Base-by-base conservation (phyloP, 2,888 invertebrate species). In the Heliothis peltigera region DNA sequence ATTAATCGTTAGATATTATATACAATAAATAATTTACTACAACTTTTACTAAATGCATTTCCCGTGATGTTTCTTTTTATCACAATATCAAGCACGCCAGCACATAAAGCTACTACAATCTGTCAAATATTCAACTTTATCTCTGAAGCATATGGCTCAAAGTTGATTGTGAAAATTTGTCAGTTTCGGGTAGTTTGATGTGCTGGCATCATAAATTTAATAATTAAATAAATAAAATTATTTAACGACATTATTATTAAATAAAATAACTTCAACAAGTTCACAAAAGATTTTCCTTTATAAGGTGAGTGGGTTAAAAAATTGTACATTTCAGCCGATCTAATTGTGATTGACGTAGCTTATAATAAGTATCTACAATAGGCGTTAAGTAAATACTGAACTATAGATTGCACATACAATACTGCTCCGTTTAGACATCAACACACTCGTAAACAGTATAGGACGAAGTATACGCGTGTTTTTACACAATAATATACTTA, bases 1-100 rank as follows among this genome's bases (percentile, higher is more conserved):
- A 39, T n/a, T 39, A 39, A 70, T 53, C 46, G 10, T 49, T 52
- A 54, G 52, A 58, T 51, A 53, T 28, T 63, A 46, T 25, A 44
- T 25, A 66, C n/a, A 51, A 51, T 42, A 19, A 51, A 51, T 42
- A 19, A 56, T 53, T 58, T 52, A n/a, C n/a, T n/a, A n/a, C 12
- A n/a, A n/a, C n/a, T n/a, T n/a, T n/a, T 12, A 64, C 46, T 70
- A 76, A 76, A 78, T 70, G 64, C 74, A 70, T 59, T 63, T 62
- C 47, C 61, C 64, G 49, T 69, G 48, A 69, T 61, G 12, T 64
- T 55, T 65, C 19, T 42, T 54, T 7, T 61, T 58, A 65, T 64
- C 57, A 65, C 67, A 63, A 43, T 42, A 28, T 21, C 48, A 52
- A 51, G 19, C 35, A 43, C 6, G 56, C 49, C 39, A 56, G 43